Evolutionary conservation across 2,797 vertebrate genomes (phyloP).

Genomic region (Choloepus didactylus): DNA sequence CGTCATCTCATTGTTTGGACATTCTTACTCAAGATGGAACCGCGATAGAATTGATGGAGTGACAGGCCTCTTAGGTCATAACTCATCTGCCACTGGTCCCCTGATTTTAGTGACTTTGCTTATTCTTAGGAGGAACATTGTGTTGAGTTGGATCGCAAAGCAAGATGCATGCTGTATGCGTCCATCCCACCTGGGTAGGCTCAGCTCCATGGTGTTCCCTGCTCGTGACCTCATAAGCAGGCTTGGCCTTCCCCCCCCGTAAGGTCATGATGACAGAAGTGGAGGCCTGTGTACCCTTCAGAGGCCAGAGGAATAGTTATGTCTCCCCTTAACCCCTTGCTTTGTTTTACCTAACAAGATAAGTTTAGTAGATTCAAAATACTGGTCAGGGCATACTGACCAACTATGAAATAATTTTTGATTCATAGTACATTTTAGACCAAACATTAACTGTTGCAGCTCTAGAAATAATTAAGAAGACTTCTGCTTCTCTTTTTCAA

Average conservation of each 20-base stretch:
- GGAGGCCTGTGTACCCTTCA: not conserved
- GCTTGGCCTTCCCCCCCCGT: not conserved
- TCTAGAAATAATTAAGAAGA: not conserved
- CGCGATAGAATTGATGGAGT: not conserved
- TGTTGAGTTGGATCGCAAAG: not conserved
- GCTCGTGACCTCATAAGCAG: not conserved
- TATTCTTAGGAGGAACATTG: not conserved
- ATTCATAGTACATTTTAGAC: not conserved
- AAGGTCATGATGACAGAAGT: not conserved
- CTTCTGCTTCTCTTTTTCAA: constrained; percentile 1
- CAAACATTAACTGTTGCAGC: not conserved
- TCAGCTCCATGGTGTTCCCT: not conserved
- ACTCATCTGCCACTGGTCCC: not conserved
- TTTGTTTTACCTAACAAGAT: not conserved
- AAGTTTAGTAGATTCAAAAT: too few species aligned
- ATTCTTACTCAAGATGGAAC: not conserved
- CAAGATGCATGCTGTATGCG: not conserved
- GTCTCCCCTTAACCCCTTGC: not conserved
- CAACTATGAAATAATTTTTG: not conserved
- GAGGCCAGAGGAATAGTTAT: not conserved
- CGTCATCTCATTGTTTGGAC: not conserved
- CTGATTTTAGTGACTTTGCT: not conserved
- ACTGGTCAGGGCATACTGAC: not conserved
- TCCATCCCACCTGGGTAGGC: not conserved
- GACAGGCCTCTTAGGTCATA: not conserved